phyloP scores from a whole-genome alignment of 2,797 vertebrate genomes.

The Tenualosa thibaudeaui region DNA sequence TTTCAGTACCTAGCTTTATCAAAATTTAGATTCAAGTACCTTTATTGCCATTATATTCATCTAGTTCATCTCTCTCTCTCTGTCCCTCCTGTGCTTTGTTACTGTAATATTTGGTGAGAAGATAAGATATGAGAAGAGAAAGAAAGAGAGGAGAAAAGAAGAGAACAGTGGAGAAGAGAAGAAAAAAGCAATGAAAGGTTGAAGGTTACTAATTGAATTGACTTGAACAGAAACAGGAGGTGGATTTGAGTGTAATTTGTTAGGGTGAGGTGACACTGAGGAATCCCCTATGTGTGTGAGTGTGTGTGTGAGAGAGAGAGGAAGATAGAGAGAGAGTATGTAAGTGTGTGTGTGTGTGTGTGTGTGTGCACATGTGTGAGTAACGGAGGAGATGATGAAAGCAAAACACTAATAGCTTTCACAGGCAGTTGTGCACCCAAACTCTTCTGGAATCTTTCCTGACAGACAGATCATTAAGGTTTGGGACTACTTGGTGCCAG shows the following conservation, averaged over 20 bases:
- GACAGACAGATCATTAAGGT: constrained; percentile 37
- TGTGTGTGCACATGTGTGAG: constrained; percentile 1
- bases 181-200: constrained; percentile 24
- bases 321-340: too few species aligned
- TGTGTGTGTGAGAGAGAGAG: background rate
- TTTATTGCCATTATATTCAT: background rate
- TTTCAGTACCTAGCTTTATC: too few species aligned
- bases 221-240: constrained; percentile 58
- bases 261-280: constrained; percentile 58
- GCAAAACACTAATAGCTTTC: constrained; percentile 12
- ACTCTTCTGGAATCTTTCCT: constrained; percentile 45
- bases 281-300: constrained; percentile 41
- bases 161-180: background rate
- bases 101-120: background rate
- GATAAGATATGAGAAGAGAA: constrained; percentile 16
- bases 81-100: background rate
- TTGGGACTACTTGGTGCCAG: constrained; percentile 27
- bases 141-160: background rate
- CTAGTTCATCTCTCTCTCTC: background rate
- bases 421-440: background rate
- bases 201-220: constrained; percentile 49
- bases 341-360: background rate
- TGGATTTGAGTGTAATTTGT: constrained; percentile 72
- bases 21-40: too few species aligned
- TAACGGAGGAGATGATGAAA: constrained; percentile 16